phyloP scores from a whole-genome alignment of 2,797 vertebrate species.

The Ciconia nigra region DNA sequence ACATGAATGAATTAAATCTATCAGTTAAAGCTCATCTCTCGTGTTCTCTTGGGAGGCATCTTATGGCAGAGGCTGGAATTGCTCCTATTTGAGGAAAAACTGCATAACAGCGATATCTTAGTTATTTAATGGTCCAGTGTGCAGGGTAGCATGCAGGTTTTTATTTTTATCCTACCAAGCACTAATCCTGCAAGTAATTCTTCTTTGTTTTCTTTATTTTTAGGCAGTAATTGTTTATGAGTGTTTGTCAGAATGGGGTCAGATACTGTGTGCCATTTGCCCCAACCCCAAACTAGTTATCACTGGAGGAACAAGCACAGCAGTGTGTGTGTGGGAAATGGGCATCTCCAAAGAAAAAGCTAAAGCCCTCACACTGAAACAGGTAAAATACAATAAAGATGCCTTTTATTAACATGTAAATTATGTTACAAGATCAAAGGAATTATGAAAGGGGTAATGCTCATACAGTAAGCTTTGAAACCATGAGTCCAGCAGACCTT shows the following conservation, averaged over 20 bases:
- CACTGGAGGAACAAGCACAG: slow-evolving; percentile 92
- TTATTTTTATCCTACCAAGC: not conserved
- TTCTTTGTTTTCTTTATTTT: not conserved
- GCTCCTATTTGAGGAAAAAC: not conserved
- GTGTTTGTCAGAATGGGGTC: slow-evolving; percentile 95
- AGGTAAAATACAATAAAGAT: slow-evolving; percentile 76
- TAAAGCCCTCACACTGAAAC: slow-evolving; percentile 90
- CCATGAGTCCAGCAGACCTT: not conserved
- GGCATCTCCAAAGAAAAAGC: slow-evolving; percentile 93
- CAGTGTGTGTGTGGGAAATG: slow-evolving; percentile 96
- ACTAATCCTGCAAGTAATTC: not conserved
- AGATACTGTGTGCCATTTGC: slow-evolving; percentile 93
- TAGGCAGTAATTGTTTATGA: slow-evolving; percentile 94
- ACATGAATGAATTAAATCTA: not conserved
- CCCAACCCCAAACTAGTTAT: slow-evolving; percentile 93
- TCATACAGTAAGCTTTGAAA: not conserved
- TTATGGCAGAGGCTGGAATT: not conserved
- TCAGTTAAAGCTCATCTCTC: not conserved
- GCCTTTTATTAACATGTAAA: not conserved
- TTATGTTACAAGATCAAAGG: not conserved
- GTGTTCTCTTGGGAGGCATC: not conserved
- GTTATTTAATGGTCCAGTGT: not conserved
- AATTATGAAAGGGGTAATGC: not conserved
- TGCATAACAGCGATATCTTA: not conserved
- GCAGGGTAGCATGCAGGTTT: not conserved